Conservation (phyloP, 1,140 invertebrate species). For the Ylistrum balloti region DNA sequence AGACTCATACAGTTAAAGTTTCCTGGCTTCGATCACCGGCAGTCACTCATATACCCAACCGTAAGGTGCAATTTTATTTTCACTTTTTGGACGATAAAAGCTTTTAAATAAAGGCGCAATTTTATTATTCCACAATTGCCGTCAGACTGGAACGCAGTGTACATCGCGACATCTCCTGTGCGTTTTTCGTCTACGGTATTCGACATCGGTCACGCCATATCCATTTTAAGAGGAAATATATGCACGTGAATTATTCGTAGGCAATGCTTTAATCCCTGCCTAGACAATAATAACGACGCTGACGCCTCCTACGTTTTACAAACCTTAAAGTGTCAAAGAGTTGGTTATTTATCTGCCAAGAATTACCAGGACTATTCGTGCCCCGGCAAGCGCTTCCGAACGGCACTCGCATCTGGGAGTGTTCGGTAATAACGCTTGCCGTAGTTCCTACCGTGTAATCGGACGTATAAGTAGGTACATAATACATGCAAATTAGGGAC, state of each 20-base stretch:
- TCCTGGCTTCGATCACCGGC: slow-evolving; percentile 27
- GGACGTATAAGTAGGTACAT: neutral
- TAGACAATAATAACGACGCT: slow-evolving; percentile 11
- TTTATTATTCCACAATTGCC: slow-evolving; percentile 28
- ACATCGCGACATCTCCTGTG: neutral
- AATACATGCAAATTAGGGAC: slow-evolving; percentile 25
- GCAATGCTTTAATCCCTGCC: neutral
- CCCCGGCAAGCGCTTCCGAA: neutral
- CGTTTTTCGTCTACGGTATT: neutral
- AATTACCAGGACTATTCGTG: slow-evolving; percentile 17
- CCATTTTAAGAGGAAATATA: slow-evolving; percentile 35
- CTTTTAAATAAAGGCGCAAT: slow-evolving; percentile 17
- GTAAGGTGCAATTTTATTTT: slow-evolving; percentile 36
- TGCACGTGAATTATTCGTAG: slow-evolving; percentile 18
- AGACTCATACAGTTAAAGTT: neutral
- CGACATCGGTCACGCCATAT: neutral
- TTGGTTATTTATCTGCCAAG: slow-evolving; percentile 39
- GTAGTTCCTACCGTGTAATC: slow-evolving; percentile 19
- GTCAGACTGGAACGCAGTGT: neutral
- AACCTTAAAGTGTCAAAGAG: slow-evolving; percentile 21
- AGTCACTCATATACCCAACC: neutral
- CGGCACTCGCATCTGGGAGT: neutral
- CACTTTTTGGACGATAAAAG: slow-evolving; percentile 32
- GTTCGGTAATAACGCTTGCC: slow-evolving; percentile 14
- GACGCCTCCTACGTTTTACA: neutral